Evolutionary conservation across 1,140 invertebrate genomes (phyloP), one percentile per base, ranked within the genome.

Genomic region (Homarus americanus): DNA sequence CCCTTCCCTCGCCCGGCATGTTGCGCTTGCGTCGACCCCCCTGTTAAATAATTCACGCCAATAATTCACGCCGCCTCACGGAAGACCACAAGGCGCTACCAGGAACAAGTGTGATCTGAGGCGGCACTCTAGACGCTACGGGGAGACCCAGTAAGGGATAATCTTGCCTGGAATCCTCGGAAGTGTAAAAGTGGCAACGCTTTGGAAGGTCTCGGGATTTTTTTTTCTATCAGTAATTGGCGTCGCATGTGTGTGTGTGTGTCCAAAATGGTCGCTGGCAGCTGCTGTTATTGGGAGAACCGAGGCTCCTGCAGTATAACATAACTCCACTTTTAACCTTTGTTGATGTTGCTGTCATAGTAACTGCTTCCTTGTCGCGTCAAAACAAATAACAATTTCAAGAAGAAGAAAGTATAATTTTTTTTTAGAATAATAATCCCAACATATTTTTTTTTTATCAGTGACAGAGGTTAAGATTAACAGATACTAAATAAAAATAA

Each of bases 1-100:
- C n/a, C n/a, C n/a, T n/a, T n/a, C n/a, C n/a, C n/a, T n/a, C n/a
- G n/a, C n/a, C n/a, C 15, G 38, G 58, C 63, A 73, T 66, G 80
- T 36, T 66, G 41, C 63, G 63, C 53, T 83, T 38, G 53, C 80
- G 36, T 36, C 63, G 58, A n/a, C n/a, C n/a, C n/a, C n/a, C n/a
- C n/a, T n/a, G n/a, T n/a, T n/a, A n/a, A 85, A 85, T 85, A 75
- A 85, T 85, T 85, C 83, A 85, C 20, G 36, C 38, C 15, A 75
- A 75, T 85, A 85, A 75, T 85, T 34, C 83, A 75, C n/a, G 20
- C n/a, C 20, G 28, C 34, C 69, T 69, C 83, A 85, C 83, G 83
- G n/a, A 73, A 73, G 72, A 53, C 69, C 72, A 44, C 34, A 73
- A n/a, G 15, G 66, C 24, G 28, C 38, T 44, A 4, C 36, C 24